Evolutionary conservation across 2,888 invertebrate species (phyloP).

Genomic region (Perizoma affinitatum): DNA sequence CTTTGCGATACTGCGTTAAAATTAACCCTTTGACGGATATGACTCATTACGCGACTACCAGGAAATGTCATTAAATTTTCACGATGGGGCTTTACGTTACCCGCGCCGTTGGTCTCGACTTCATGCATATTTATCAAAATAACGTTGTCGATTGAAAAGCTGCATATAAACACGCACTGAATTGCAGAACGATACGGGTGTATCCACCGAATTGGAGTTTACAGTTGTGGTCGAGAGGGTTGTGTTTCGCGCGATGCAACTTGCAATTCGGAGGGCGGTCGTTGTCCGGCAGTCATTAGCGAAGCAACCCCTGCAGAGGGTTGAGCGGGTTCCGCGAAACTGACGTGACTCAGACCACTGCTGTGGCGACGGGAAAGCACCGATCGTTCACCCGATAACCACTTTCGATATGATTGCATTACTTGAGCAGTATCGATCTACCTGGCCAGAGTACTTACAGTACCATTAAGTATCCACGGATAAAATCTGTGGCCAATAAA

Average conservation of each 20-base stretch:
- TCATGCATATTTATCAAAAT: conserved; percentile 84
- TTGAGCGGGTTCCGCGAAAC: conserved; percentile 73
- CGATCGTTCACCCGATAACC: conserved; percentile 67
- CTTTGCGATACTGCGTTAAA: conserved; percentile 72
- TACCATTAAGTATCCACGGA: conserved; percentile 41
- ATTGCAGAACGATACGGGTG: conserved; percentile 61
- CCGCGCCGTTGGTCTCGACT: conserved; percentile 74
- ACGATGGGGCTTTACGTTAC: conserved; percentile 80
- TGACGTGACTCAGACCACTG: conserved; percentile 68
- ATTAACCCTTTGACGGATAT: conserved; percentile 81
- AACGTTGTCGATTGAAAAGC: conserved; percentile 82
- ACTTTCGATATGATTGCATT: conserved; percentile 61
- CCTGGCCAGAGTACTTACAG: conserved; percentile 52
- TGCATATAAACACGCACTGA: conserved; percentile 81
- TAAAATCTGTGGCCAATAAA: conserved; percentile 47
- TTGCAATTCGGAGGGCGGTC: conserved; percentile 66
- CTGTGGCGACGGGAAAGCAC: conserved; percentile 66
- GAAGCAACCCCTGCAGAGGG: conserved; percentile 73
- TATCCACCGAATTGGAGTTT: conserved; percentile 67
- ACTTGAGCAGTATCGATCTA: conserved; percentile 54
- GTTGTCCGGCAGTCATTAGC: conserved; percentile 77
- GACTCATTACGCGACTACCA: conserved; percentile 80
- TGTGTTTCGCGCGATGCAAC: conserved; percentile 63
- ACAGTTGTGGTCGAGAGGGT: conserved; percentile 73
- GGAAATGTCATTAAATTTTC: conserved; percentile 83